A percentile compares a stretch with the other conserved stretches of the same genome.
Conservation (phyloP, 1,140 invertebrate genomes). For the Apis florea region DNA sequence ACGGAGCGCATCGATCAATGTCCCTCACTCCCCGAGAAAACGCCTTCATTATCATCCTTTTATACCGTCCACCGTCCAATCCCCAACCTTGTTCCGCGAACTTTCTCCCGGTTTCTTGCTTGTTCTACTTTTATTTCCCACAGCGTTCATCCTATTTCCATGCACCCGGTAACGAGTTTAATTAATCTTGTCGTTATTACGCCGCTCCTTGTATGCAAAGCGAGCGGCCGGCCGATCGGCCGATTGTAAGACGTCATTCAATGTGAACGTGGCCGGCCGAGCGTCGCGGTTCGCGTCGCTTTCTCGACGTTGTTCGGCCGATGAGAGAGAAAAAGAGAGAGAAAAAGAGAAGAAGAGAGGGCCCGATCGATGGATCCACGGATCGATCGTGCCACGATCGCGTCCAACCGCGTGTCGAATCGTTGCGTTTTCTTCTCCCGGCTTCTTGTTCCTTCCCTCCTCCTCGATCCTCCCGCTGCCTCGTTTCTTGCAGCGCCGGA, state of each 20-base stretch:
- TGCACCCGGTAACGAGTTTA: slow-evolving; percentile 40
- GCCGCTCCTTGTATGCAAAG: slow-evolving; percentile 50
- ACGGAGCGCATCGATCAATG: not conserved
- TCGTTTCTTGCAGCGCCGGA: not conserved
- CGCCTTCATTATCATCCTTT: slow-evolving; percentile 18
- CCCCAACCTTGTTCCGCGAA: not conserved
- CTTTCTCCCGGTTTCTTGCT: slow-evolving; percentile 3
- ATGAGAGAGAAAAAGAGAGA: not conserved
- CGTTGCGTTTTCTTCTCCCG: not conserved
- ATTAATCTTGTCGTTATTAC: slow-evolving; percentile 57
- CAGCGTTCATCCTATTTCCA: slow-evolving; percentile 20
- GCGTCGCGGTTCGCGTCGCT: slow-evolving; percentile 13
- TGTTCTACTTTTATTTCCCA: slow-evolving; percentile 21
- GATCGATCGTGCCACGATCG: slow-evolving; percentile 39
- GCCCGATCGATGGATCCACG: not conserved
- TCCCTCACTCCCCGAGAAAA: not conserved
- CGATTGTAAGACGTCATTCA: slow-evolving; percentile 48
- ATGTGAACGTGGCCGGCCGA: slow-evolving; percentile 7
- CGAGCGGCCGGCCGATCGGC: slow-evolving; percentile 19
- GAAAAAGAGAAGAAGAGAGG: no score
- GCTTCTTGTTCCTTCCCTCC: not conserved
- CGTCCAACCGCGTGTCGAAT: slow-evolving; percentile 11
- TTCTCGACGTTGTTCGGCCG: slow-evolving; percentile 16
- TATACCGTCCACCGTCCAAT: not conserved
- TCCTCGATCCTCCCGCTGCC: no score